These are phyloP conservation scores for Varanus komodoensis DNA, from an alignment of 2,113 vertebrate genomes.

Conservation along the genomic window DNA sequence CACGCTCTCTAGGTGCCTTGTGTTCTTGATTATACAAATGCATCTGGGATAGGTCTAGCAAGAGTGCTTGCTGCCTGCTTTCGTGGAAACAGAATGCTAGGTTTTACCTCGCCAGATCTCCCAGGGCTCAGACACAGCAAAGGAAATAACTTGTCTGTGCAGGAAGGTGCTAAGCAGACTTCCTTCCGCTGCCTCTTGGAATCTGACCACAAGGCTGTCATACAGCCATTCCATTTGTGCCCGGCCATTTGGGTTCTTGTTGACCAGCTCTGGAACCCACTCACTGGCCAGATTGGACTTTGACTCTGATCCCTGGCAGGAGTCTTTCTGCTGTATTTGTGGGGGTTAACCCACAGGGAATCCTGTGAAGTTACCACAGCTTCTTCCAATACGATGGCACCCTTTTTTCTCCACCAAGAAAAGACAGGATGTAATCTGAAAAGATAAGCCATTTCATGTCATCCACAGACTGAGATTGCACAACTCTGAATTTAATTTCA, in stretches of 20 bases:
- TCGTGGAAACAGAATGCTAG: too few species aligned
- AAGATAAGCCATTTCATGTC: constrained; percentile 60
- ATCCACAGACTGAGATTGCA: constrained; percentile 54
- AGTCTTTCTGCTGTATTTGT: constrained; percentile 36
- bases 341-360: neutral
- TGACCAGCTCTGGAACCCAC: neutral
- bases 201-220: too few species aligned
- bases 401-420: constrained; percentile 36
- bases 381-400: constrained; percentile 24
- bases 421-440: constrained; percentile 59
- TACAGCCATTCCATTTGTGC: neutral
- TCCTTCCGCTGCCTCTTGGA: too few species aligned
- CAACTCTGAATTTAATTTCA: constrained; percentile 62
- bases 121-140: too few species aligned
- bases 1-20: too few species aligned
- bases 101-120: too few species aligned
- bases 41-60: too few species aligned
- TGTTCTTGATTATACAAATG: too few species aligned
- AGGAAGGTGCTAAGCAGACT: too few species aligned
- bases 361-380: constrained; percentile 42
- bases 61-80: too few species aligned
- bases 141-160: too few species aligned
- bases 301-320: neutral
- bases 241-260: neutral
- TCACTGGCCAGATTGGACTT: neutral